Percentiles rank a stretch among this genome's conserved stretches.
phyloP scores from a whole-genome alignment of 2,888 invertebrate genomes.

The Lithodes maja region DNA sequence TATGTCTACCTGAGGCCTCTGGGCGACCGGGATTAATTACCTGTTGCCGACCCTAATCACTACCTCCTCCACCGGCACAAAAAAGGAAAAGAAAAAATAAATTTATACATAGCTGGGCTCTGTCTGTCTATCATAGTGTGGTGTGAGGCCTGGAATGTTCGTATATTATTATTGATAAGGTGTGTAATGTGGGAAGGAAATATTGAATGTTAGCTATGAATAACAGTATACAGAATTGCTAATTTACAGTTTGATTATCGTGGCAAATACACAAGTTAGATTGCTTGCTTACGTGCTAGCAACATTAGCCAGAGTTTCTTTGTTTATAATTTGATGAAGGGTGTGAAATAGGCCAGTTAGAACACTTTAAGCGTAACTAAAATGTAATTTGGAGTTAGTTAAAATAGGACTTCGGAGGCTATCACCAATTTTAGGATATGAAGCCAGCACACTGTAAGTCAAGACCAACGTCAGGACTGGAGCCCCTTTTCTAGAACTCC shows the following conservation, averaged over 20 bases:
- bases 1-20: constrained; percentile 50
- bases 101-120: not conserved
- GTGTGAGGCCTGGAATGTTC: not conserved
- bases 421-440: too few species aligned
- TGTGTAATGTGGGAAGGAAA: not conserved
- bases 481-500: too few species aligned
- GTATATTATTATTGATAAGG: not conserved
- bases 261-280: too few species aligned
- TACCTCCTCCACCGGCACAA: constrained; percentile 34
- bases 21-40: constrained; percentile 49
- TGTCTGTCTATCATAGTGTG: not conserved
- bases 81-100: not conserved
- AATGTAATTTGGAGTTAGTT: too few species aligned
- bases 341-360: too few species aligned
- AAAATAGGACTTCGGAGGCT: too few species aligned
- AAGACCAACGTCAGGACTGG: too few species aligned
- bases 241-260: too few species aligned
- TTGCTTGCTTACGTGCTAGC: not conserved
- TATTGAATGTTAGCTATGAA: not conserved
- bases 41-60: constrained; percentile 39
- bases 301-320: not conserved
- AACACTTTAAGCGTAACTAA: too few species aligned
- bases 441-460: too few species aligned
- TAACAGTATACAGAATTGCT: too few species aligned
- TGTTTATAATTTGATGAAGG: not conserved